Evolutionary conservation across 1,140 invertebrate genomes (phyloP).

Genomic region (Trichoplusia ni): DNA sequence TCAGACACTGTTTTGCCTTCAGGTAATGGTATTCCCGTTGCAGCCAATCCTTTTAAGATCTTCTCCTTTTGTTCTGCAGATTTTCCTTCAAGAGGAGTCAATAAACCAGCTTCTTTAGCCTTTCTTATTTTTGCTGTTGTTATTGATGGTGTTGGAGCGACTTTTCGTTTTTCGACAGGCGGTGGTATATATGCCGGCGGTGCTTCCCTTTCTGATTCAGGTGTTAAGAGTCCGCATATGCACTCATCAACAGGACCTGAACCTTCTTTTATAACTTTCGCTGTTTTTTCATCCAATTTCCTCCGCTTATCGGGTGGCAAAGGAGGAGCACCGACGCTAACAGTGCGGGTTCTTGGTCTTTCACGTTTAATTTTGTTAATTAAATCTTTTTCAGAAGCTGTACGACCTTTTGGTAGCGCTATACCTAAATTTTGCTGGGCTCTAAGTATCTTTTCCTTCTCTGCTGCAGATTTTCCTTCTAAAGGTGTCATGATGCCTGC

Average conservation of each 20-base stretch:
- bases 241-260: no score
- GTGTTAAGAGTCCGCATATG: no score
- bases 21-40: constrained; percentile 41
- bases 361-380: constrained; percentile 30
- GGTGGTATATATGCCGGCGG: constrained; percentile 27
- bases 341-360: background rate
- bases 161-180: background rate
- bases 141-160: no score
- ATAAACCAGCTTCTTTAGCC: constrained; percentile 40
- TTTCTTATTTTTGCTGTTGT: constrained; percentile 41
- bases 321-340: background rate
- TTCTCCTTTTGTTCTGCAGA: constrained; percentile 43
- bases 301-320: background rate
- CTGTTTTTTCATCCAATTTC: no score
- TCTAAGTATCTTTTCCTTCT: constrained; percentile 46
- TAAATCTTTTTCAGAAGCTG: constrained; percentile 33
- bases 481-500: constrained; percentile 15
- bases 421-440: constrained; percentile 5
- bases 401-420: constrained; percentile 32
- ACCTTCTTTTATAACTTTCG: no score
- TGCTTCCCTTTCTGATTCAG: constrained; percentile 34
- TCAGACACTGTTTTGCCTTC: constrained; percentile 46
- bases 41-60: constrained; percentile 41
- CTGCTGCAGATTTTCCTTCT: background rate
- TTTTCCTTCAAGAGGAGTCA: constrained; percentile 47